These are phyloP conservation scores for Noctua fimbriata DNA, from an alignment of 2,888 invertebrate genomes.

Conservation along the genomic window DNA sequence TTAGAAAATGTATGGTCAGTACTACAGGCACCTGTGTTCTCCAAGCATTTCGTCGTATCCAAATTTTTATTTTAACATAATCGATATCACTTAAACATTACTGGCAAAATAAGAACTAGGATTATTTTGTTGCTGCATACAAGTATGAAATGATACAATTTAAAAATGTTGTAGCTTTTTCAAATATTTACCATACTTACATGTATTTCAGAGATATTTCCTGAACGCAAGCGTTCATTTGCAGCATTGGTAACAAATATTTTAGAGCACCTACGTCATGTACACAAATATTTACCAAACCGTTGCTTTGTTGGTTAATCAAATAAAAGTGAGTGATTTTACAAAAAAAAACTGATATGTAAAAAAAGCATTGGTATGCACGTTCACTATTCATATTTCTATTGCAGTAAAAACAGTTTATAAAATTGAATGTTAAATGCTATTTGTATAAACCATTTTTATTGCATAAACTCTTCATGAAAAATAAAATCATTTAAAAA, in stretches of 20 bases:
- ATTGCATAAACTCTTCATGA: not conserved
- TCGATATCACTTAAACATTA: not conserved
- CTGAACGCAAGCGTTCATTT: not conserved
- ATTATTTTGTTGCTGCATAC: no score
- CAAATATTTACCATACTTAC: slow-evolving; percentile 2
- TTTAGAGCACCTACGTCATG: not conserved
- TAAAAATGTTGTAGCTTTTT: not conserved
- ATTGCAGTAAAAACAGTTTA: not conserved
- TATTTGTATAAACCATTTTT: not conserved
- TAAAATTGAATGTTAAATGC: not conserved
- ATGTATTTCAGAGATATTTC: not conserved
- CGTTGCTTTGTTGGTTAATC: not conserved
- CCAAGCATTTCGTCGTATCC: not conserved
- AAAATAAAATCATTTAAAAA: not conserved
- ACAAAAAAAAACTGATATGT: not conserved
- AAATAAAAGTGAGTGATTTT: not conserved
- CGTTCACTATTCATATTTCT: not conserved
- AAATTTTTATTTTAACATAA: no score
- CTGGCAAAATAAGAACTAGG: not conserved
- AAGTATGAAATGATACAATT: not conserved
- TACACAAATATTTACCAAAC: slow-evolving; percentile 2
- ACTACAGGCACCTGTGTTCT: no score
- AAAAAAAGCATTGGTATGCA: not conserved
- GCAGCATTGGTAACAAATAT: not conserved
- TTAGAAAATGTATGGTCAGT: slow-evolving; percentile 26